Percentiles rank a stretch among this genome's conserved stretches.
These are phyloP conservation scores for Colius striatus DNA, from an alignment of 2,113 vertebrate genomes.

Conservation along the genomic window DNA sequence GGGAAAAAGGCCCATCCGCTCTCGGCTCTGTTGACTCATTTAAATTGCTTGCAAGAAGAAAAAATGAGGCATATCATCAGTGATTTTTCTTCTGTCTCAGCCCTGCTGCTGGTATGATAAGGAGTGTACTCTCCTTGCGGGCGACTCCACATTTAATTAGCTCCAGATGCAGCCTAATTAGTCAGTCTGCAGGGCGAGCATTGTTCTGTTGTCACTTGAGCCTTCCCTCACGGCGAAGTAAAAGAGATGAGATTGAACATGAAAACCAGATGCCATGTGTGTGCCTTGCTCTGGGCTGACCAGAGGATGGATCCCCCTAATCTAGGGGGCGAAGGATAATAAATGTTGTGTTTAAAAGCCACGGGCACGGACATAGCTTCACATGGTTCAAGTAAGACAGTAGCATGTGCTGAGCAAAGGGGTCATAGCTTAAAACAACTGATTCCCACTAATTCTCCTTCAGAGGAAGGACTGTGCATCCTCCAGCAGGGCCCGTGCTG, in stretches of 20 bases:
- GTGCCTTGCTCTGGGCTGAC: not conserved
- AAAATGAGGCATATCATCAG: slow-evolving; percentile 22
- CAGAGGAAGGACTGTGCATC: not conserved
- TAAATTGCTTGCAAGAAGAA: not conserved
- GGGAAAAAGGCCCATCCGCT: not conserved
- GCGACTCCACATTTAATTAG: slow-evolving; percentile 86
- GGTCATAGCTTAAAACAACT: slow-evolving; percentile 70
- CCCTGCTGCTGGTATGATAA: slow-evolving; percentile 74
- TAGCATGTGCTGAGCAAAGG: slow-evolving; percentile 72
- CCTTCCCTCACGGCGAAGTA: slow-evolving; percentile 62
- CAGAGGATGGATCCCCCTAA: slow-evolving; percentile 39
- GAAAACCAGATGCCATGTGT: slow-evolving; percentile 40
- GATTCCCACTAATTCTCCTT: not conserved
- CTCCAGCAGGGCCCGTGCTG: not conserved
- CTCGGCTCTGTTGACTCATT: not conserved
- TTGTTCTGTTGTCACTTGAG: slow-evolving; percentile 70
- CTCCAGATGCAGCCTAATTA: slow-evolving; percentile 95
- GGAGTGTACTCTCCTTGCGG: slow-evolving; percentile 72
- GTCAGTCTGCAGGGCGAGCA: slow-evolving; percentile 67
- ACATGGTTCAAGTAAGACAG: slow-evolving; percentile 67
- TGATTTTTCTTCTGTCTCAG: slow-evolving; percentile 74
- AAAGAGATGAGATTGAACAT: slow-evolving; percentile 62
- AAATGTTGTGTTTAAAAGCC: slow-evolving; percentile 72
- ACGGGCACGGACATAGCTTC: slow-evolving; percentile 57
- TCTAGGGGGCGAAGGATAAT: slow-evolving; percentile 55